A percentile compares a stretch with the other conserved stretches of the same genome.
Conservation (phyloP, 2,797 vertebrate genomes). For the Tachyglossus aculeatus region DNA sequence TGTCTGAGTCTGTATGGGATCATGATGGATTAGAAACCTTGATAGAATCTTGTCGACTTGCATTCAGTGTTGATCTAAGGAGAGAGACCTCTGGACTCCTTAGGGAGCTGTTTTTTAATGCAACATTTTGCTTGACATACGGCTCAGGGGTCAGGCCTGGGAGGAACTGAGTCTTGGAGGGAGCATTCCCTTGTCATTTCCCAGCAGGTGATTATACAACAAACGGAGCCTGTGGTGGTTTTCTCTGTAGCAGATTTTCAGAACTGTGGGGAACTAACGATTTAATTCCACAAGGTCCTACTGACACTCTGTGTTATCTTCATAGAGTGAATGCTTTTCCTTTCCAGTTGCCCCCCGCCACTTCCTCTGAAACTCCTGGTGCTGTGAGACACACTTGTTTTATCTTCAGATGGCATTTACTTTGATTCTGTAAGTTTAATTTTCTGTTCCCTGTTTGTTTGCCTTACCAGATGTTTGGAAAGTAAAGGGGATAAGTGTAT, state of each 20-base stretch:
- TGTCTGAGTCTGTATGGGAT: background rate
- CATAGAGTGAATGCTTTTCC: background rate
- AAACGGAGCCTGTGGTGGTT: background rate
- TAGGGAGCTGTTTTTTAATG: background rate
- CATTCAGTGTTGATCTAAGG: background rate
- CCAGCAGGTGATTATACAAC: background rate
- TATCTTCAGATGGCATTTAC: constrained; percentile 3
- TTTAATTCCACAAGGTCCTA: background rate
- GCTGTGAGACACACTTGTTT: background rate
- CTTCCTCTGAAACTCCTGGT: background rate
- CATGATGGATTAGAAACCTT: background rate
- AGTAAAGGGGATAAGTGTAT: background rate
- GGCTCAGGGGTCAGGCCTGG: background rate
- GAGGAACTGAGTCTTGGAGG: background rate
- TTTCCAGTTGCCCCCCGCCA: background rate
- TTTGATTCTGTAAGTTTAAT: too few species aligned
- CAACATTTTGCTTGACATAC: background rate
- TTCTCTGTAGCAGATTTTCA: background rate
- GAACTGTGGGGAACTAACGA: background rate
- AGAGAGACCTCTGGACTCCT: background rate
- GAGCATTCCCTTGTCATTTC: background rate
- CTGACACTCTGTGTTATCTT: background rate
- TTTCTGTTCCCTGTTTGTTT: background rate
- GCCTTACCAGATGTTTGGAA: background rate
- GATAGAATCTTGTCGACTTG: background rate